These are phyloP conservation scores for Eulemur albifrons DNA, from an alignment of 2,797 vertebrate species.

Conservation along the genomic window DNA sequence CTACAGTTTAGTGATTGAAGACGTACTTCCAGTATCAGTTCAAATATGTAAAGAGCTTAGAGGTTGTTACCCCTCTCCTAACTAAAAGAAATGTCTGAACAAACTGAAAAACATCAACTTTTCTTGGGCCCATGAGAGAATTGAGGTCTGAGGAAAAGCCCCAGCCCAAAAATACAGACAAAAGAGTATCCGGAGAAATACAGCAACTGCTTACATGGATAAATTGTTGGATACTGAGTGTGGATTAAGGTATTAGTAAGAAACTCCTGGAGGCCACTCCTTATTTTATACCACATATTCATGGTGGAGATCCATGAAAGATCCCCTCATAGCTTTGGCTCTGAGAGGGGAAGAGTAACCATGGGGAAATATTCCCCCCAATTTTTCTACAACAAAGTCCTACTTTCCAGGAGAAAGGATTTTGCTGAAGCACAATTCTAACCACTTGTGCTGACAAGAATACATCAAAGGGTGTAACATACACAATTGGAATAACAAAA, in stretches of 20 bases:
- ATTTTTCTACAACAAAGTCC: not conserved
- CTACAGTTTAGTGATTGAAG: not conserved
- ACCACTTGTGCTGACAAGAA: not conserved
- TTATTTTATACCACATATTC: not conserved
- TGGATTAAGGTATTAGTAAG: not conserved
- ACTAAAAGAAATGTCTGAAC: not conserved
- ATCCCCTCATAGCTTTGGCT: not conserved
- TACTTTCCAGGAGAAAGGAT: not conserved
- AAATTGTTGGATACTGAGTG: not conserved
- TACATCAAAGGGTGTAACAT: not conserved
- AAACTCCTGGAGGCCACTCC: not conserved
- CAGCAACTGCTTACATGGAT: not conserved
- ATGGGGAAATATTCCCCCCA: not conserved
- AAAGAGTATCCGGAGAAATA: not conserved
- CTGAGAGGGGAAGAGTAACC: not conserved
- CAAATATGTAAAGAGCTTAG: not conserved
- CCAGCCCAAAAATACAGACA: not conserved
- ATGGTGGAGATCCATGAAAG: not conserved
- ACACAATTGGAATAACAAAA: not conserved
- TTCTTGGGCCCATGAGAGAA: not conserved
- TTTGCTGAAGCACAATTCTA: not conserved
- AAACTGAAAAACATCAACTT: not conserved
- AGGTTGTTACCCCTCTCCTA: not conserved
- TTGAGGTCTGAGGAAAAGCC: not conserved
- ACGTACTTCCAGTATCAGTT: not conserved